These are phyloP conservation scores for Bombyx mori DNA, from an alignment of 1,140 invertebrate genomes.

Conservation along the genomic window DNA sequence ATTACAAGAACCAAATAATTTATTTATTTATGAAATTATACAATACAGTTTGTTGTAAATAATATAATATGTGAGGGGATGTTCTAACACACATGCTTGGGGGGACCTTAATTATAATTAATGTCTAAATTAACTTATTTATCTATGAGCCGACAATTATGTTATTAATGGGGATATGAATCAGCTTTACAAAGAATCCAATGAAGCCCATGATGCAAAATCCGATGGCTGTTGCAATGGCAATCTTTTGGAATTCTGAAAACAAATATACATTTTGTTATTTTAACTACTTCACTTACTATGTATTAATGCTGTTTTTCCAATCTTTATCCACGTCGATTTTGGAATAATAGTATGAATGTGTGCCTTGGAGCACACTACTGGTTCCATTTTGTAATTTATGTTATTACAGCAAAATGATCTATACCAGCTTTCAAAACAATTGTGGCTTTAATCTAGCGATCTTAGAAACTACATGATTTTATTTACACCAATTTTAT, in stretches of 20 bases:
- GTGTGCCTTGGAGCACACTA: too few relatives aligned
- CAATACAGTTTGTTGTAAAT: too few relatives aligned
- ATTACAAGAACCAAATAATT: conserved; percentile 44
- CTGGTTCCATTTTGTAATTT: too few relatives aligned
- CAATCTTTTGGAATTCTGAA: conserved; percentile 99
- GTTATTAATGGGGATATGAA: conserved; percentile 99
- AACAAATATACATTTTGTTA: conserved; percentile 29
- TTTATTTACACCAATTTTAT: too few relatives aligned
- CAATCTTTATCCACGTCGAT: too few relatives aligned
- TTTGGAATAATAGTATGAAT: too few relatives aligned
- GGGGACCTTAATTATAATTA: conserved; percentile 34
- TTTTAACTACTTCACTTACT: too few relatives aligned
- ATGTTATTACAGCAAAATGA: too few relatives aligned
- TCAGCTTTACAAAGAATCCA: conserved; percentile 99
- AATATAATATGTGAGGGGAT: conserved; percentile 6
- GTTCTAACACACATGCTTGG: conserved; percentile 1
- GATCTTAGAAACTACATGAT: too few relatives aligned
- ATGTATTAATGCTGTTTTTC: too few relatives aligned
- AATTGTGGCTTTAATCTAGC: too few relatives aligned
- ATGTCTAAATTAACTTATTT: conserved; percentile 27
- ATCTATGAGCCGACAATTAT: conserved; percentile 92
- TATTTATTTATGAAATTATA: conserved; percentile 37
- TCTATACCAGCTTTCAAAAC: too few relatives aligned
- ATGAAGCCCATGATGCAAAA: conserved; percentile 99
- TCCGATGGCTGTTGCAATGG: conserved; percentile 98